Conservation (phyloP, 2,113 vertebrate species). For the Brienomyrus longianalis region DNA sequence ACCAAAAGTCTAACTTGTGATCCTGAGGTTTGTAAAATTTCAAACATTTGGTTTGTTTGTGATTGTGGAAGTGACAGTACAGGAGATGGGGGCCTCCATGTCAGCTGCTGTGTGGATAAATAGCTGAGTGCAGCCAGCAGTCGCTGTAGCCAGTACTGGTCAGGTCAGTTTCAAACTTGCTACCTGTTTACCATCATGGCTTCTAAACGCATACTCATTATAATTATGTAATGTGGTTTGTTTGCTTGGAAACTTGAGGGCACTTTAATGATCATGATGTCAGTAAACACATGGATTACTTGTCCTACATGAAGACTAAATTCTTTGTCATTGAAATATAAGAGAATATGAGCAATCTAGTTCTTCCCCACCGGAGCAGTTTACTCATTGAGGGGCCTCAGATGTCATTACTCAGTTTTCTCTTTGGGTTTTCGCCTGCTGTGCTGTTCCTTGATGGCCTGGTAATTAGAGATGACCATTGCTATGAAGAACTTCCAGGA, state of each 20-base stretch:
- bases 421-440: conserved; percentile 26
- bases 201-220: not conserved
- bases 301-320: not conserved
- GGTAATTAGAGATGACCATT: conserved; percentile 53
- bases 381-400: not conserved
- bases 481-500: conserved; percentile 20
- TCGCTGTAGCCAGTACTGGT: not conserved
- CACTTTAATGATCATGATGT: not conserved
- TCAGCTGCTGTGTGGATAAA: not conserved
- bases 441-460: conserved; percentile 48
- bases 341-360: not conserved
- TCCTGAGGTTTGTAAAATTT: not conserved
- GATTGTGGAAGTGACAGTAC: not conserved
- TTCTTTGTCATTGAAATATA: not conserved
- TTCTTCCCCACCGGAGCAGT: not conserved
- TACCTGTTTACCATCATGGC: not conserved
- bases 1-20: not conserved
- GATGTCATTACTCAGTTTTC: conserved; percentile 14
- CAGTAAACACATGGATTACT: not conserved
- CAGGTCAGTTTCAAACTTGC: not conserved
- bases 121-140: not conserved
- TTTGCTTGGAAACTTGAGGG: not conserved
- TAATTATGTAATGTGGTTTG: not conserved
- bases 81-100: not conserved
- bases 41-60: not conserved